Evolutionary conservation across 2,113 vertebrate genomes (phyloP), one percentile per base, ranked within the genome.

Genomic region (Mastomys coucha): DNA sequence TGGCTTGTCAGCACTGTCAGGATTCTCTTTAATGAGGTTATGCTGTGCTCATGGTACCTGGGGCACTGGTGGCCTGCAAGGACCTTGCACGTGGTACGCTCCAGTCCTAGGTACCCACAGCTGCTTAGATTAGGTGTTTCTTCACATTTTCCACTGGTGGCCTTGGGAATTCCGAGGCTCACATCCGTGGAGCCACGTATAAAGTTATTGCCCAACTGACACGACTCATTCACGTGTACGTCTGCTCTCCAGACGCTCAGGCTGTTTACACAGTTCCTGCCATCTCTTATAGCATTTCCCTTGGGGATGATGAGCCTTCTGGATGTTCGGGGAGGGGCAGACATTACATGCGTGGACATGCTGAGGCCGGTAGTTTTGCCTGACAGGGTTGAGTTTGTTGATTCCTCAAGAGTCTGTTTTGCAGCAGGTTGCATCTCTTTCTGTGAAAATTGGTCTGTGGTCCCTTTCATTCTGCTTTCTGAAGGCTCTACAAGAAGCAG

Each of bases 1-100:
- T 96, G 87, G 42, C 93, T 86, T 42, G 89, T 93, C 63, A 97
- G 82, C 19, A 96, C 87, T 4, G 49, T 80, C 72, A 97, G 4
- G 33, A 91, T 69, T 45, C 93, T 97, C 91, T 95, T 93, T 39
- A 97, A 45, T 2, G 77, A 89, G 39, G 73, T 94, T 17, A 91
- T 17, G 7, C 82, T 11, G 24, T 84, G 67, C 39, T 73, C 9
- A 36, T 77, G 91, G 58, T 60, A 91, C 31, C 82, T 78, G 77
- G 84, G 78, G 0, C 58, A 13, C 0, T 63, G 60, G 88, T 63
- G 89, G 73, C 24, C 67, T n/a, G 20, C 8, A 1, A 67, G 20
- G 53, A 96, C 28, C 12, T 86, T 91, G 51, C 51, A 76, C 49
- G 49, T 5, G 16, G 82, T 22, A 1, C 22, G 65, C 51, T 88